Evolutionary conservation across 2,888 invertebrate species (phyloP), one percentile per base, ranked within the genome.

Genomic region (Acronicta leporina): DNA sequence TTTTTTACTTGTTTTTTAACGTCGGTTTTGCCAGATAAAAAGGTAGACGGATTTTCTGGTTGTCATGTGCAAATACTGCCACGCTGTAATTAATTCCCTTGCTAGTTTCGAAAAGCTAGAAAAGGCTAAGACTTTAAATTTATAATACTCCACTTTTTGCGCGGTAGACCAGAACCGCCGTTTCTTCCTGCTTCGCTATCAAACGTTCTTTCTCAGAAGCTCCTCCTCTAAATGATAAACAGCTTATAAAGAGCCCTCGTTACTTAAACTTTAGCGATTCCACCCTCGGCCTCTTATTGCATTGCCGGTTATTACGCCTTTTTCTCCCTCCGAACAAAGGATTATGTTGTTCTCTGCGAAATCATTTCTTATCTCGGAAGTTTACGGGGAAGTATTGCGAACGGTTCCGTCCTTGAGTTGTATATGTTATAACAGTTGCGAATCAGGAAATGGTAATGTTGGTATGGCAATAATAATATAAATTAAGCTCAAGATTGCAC

Each of bases 181-280:
- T 20, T 3, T 27, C 27, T 5, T 27, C 7, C 27, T 27, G 6
- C 27, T 5, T 27, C 4, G 2, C 20, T 20, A 2, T 20, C 4
- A 20, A 20, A 2, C 20, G 20, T 20, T 20, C 4, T 20, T 4
- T 20, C 20, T 20, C 20, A 4, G 20, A 20, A 33, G 11, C 42
- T 56, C 71, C 40, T 27, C 15, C 25, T 53, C 56, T 67, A 67
- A 73, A 67, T 60, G 73, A 67, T 63, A 75, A 63, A 65, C 55
- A 51, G 56, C 54, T 61, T 56, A 60, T 54, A 53, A 62, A 62
- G 45, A 54, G 55, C 44, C 55, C 49, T 57, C 64, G 51, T 57
- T 54, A 73, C 66, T 69, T 61, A 60, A 60, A 73, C 42, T 76
- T 65, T 16, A 11, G 38, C 43, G 50, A 50, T 57, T 16, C 45